Conservation (phyloP, 2,888 invertebrate genomes). For the Drosophila histrio region DNA sequence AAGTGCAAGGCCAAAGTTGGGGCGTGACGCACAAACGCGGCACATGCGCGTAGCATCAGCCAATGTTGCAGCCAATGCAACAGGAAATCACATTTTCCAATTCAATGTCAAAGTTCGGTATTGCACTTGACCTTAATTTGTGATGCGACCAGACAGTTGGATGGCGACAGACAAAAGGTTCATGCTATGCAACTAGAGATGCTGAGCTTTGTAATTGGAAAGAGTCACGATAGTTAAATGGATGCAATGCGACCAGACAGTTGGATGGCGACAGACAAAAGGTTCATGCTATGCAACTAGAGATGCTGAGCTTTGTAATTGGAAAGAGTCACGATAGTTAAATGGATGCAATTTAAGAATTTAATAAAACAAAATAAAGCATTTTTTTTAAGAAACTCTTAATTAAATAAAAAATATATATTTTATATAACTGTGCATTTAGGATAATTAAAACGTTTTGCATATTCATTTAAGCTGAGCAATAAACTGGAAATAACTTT, state of each 20-base stretch:
- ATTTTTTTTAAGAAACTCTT: no score
- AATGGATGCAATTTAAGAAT: no score
- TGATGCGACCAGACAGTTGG: constrained; percentile 24
- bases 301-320: constrained; percentile 14
- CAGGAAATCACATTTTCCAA: constrained; percentile 55
- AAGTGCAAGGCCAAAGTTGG: constrained; percentile 42
- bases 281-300: background rate
- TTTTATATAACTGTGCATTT: no score
- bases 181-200: constrained; percentile 8
- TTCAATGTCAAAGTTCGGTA: constrained; percentile 44
- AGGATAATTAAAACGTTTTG: no score
- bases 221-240: no score
- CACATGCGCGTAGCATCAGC: constrained; percentile 67
- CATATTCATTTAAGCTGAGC: no score
- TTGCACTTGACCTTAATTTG: constrained; percentile 59
- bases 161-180: constrained; percentile 1
- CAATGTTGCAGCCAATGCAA: constrained; percentile 57
- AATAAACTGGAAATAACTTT: no score
- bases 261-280: constrained; percentile 4
- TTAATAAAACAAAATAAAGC: no score
- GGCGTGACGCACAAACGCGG: constrained; percentile 19
- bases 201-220: background rate
- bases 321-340: background rate
- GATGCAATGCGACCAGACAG: constrained; percentile 24
- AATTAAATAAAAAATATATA: no score